Conservation (phyloP, 2,113 vertebrate genomes). For the Macrotus californicus region DNA sequence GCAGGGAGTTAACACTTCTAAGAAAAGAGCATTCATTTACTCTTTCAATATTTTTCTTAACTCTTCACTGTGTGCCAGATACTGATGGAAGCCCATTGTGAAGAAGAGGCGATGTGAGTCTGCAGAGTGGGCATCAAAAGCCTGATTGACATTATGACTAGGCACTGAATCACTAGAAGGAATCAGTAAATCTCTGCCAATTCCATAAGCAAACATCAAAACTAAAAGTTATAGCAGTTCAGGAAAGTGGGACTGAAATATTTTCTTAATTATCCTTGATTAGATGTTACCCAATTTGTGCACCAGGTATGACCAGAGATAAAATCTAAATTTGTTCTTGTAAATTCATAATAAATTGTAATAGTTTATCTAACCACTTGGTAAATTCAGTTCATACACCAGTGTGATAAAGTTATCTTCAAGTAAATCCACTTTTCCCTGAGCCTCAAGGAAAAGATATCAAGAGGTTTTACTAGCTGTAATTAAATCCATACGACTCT, state of each 20-base stretch:
- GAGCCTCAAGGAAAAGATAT: neutral
- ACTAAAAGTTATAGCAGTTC: neutral
- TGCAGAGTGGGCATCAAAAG: neutral
- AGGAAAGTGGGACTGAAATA: neutral
- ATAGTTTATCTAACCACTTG: neutral
- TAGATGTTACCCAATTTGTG: neutral
- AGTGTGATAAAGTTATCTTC: neutral
- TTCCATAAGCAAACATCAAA: neutral
- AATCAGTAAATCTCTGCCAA: neutral
- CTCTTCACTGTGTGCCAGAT: neutral
- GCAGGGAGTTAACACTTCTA: rapidly evolving
- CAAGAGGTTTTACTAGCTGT: neutral
- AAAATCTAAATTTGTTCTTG: neutral
- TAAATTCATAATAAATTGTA: neutral
- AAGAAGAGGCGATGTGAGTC: neutral
- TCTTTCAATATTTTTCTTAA: neutral
- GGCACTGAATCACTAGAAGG: neutral
- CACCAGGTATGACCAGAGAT: neutral
- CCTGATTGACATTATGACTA: neutral
- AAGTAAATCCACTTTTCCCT: neutral
- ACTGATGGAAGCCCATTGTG: neutral
- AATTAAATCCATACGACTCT: neutral
- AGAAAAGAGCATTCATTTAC: neutral
- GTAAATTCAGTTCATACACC: neutral
- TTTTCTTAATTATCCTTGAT: neutral